Evolutionary conservation across 2,797 vertebrate species (phyloP).

Genomic region (Benthosema pterotum): DNA sequence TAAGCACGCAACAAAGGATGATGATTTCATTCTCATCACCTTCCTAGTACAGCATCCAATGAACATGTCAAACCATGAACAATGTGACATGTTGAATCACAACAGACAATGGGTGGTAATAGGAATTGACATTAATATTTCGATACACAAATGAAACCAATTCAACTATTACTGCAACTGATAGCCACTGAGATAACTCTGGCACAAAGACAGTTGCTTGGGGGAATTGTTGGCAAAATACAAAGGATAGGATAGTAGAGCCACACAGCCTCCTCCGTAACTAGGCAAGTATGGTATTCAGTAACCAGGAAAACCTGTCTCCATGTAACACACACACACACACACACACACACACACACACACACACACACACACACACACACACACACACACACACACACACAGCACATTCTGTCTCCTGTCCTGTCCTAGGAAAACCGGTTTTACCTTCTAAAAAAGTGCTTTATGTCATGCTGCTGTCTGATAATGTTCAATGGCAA

Average conservation of each 20-base stretch:
- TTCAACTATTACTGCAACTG: background rate
- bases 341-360: slow-evolving; percentile 17
- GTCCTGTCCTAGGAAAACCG: slow-evolving; percentile 57
- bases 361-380: slow-evolving; percentile 23
- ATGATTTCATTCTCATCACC: background rate
- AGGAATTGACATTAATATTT: background rate
- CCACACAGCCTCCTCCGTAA: slow-evolving; percentile 33
- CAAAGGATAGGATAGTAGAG: slow-evolving; percentile 11
- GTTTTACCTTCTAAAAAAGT: slow-evolving; percentile 46
- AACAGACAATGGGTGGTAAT: slow-evolving; percentile 1
- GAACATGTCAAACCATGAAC: background rate
- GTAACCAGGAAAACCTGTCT: slow-evolving; percentile 76
- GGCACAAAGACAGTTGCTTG: slow-evolving; percentile 21
- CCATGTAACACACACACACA: slow-evolving; percentile 25
- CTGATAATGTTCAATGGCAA: slow-evolving; percentile 25
- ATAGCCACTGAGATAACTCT: slow-evolving; percentile 19
- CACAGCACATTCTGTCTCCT: slow-evolving; percentile 23
- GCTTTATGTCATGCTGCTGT: slow-evolving; percentile 18
- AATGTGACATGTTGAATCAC: no score
- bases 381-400: slow-evolving; percentile 56
- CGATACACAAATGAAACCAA: background rate
- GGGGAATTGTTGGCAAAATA: slow-evolving; percentile 48
- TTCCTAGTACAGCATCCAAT: background rate
- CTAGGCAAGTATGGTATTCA: slow-evolving; percentile 63
- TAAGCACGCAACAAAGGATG: background rate